Conservation (phyloP, 2,888 invertebrate species). For the Acrobeloides nanus region DNA sequence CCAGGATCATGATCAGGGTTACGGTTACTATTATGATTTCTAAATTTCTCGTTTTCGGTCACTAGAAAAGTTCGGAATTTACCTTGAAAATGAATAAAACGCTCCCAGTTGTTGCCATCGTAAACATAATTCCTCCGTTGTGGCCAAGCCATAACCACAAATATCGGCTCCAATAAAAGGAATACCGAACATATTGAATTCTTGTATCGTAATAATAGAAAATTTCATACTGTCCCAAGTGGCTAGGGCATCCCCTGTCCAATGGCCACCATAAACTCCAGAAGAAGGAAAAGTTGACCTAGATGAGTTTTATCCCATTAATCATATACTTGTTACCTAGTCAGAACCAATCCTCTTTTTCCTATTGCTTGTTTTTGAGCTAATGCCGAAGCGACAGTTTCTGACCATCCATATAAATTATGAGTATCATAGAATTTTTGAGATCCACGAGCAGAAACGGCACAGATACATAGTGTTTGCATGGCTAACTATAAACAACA, state of each 20-base stretch:
- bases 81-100: slow-evolving; percentile 46
- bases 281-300: slow-evolving; percentile 30
- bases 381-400: slow-evolving; percentile 67
- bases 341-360: slow-evolving; percentile 54
- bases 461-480: slow-evolving; percentile 51
- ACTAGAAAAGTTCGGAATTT: background rate
- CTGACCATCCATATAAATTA: slow-evolving; percentile 69
- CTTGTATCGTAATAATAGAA: slow-evolving; percentile 35
- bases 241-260: slow-evolving; percentile 74
- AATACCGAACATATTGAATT: slow-evolving; percentile 53
- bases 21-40: slow-evolving; percentile 48
- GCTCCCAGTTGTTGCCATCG: slow-evolving; percentile 61
- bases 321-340: no score
- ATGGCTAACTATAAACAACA: slow-evolving; percentile 26
- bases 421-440: slow-evolving; percentile 68
- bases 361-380: slow-evolving; percentile 48
- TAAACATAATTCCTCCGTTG: slow-evolving; percentile 60
- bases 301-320: no score
- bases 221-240: slow-evolving; percentile 68
- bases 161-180: slow-evolving; percentile 56
- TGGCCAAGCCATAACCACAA: slow-evolving; percentile 57
- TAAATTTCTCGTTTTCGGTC: slow-evolving; percentile 9
- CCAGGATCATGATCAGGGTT: slow-evolving; percentile 45
- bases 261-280: slow-evolving; percentile 61
- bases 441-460: slow-evolving; percentile 25